These are phyloP conservation scores for Enteromius trimaculatus DNA, from an alignment of 2,797 vertebrate species.

Conservation along the genomic window DNA sequence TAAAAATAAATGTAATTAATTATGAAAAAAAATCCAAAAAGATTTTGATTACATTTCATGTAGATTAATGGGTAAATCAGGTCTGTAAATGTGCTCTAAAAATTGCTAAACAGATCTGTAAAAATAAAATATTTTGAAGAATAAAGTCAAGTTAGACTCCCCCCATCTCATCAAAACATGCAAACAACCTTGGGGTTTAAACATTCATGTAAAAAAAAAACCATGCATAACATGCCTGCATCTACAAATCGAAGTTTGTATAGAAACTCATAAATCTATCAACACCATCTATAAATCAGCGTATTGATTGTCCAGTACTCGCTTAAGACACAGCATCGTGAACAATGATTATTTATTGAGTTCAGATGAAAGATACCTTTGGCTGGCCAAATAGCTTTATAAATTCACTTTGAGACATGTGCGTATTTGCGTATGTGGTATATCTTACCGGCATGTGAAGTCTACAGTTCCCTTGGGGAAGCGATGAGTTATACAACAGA, in stretches of 20 bases:
- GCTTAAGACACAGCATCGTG: neutral
- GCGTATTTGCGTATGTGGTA: slow-evolving; percentile 27
- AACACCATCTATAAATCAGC: slow-evolving; percentile 9
- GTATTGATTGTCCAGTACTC: slow-evolving; percentile 12
- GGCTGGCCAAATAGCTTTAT: slow-evolving; percentile 25
- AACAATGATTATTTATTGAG: slow-evolving; percentile 37
- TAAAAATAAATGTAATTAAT: neutral
- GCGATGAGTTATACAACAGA: slow-evolving; percentile 46
- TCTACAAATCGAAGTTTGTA: neutral
- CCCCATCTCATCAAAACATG: neutral
- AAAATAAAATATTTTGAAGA: neutral
- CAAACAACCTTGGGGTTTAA: neutral
- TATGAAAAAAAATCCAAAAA: neutral
- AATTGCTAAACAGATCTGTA: no score
- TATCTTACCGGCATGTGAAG: slow-evolving; percentile 30
- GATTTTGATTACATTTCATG: neutral
- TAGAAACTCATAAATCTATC: slow-evolving; percentile 27
- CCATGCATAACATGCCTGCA: neutral
- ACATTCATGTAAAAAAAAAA: neutral
- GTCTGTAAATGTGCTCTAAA: neutral
- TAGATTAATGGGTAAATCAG: neutral
- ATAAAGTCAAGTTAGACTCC: neutral
- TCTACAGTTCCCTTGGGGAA: slow-evolving; percentile 18
- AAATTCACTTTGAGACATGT: slow-evolving; percentile 44
- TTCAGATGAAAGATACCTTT: slow-evolving; percentile 38